A percentile compares a stretch with the other conserved stretches of the same genome.
Evolutionary conservation across 2,113 vertebrate genomes (phyloP).

Genomic region (Corydoras maculifer): DNA sequence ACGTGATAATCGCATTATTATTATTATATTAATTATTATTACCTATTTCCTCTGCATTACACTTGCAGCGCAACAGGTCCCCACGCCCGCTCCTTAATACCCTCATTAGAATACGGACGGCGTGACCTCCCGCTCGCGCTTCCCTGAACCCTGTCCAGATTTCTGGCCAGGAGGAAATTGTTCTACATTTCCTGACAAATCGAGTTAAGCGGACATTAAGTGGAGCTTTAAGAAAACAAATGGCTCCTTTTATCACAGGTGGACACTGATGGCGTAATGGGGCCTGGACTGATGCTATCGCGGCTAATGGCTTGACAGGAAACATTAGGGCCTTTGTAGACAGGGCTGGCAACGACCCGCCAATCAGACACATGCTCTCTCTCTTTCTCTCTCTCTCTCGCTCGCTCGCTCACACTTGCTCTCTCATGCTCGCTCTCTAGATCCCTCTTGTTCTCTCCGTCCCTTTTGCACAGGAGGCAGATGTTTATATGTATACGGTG

Average conservation of each 20-base stretch:
- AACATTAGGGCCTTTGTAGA: slow-evolving; percentile 97
- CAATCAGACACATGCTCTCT: slow-evolving; percentile 28
- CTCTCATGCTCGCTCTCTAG: slow-evolving; percentile 70
- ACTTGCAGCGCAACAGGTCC: slow-evolving; percentile 35
- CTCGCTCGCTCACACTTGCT: slow-evolving; percentile 61
- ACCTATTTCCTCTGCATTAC: not conserved
- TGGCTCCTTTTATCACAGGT: slow-evolving; percentile 99
- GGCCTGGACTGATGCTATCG: slow-evolving; percentile 95
- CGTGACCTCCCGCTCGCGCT: slow-evolving; percentile 72
- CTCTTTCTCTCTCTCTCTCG: slow-evolving; percentile 75
- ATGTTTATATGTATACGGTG: slow-evolving; percentile 95
- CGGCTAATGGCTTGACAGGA: slow-evolving; percentile 99
- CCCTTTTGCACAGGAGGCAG: slow-evolving; percentile 88
- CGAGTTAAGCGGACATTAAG: slow-evolving; percentile 99
- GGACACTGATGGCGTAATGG: slow-evolving; percentile 98
- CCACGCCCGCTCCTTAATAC: slow-evolving; percentile 58
- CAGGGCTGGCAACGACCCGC: slow-evolving; percentile 75
- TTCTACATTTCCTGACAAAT: slow-evolving; percentile 99
- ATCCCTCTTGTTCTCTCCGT: slow-evolving; percentile 87
- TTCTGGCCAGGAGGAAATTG: slow-evolving; percentile 98
- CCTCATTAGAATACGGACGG: slow-evolving; percentile 85
- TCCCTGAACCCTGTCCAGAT: slow-evolving; percentile 92
- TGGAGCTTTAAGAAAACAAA: slow-evolving; percentile 99
- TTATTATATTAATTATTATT: not conserved
- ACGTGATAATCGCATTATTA: not conserved